These are phyloP conservation scores for Napeogenes inachia DNA, from an alignment of 2,888 invertebrate species.

Conservation along the genomic window DNA sequence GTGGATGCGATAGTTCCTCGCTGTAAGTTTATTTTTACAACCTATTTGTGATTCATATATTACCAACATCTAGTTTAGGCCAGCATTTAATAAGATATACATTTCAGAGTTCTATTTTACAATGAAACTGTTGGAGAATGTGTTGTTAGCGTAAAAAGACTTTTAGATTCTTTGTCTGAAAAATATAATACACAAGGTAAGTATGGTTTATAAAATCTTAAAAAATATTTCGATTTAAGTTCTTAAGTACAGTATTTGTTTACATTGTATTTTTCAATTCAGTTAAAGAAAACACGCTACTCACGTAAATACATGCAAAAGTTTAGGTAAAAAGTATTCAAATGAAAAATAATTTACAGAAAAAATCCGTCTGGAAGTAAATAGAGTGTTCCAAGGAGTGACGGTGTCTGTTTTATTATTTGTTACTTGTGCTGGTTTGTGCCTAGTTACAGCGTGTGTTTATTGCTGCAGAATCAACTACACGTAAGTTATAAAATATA, in stretches of 20 bases:
- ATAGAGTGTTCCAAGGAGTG: constrained; percentile 50
- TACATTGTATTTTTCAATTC: no score
- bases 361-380: constrained; percentile 46
- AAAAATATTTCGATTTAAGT: constrained; percentile 25
- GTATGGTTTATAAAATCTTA: constrained; percentile 30
- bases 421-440: constrained; percentile 45
- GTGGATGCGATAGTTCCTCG: constrained; percentile 45
- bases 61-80: neutral
- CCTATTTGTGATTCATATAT: neutral
- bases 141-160: constrained; percentile 42
- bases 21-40: constrained; percentile 33
- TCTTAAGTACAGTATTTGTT: no score
- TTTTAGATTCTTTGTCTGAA: constrained; percentile 40
- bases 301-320: no score
- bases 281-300: no score
- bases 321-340: no score
- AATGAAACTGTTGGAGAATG: constrained; percentile 49
- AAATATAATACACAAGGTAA: constrained; percentile 43
- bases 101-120: constrained; percentile 48
- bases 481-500: constrained; percentile 41
- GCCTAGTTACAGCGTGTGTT: constrained; percentile 48
- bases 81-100: neutral
- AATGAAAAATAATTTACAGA: constrained; percentile 41
- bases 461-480: constrained; percentile 61
- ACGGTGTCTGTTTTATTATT: constrained; percentile 50